Evolutionary conservation across 2,888 invertebrate genomes (phyloP), one percentile per base, ranked within the genome.

Genomic region (Phyllotreta striolata): DNA sequence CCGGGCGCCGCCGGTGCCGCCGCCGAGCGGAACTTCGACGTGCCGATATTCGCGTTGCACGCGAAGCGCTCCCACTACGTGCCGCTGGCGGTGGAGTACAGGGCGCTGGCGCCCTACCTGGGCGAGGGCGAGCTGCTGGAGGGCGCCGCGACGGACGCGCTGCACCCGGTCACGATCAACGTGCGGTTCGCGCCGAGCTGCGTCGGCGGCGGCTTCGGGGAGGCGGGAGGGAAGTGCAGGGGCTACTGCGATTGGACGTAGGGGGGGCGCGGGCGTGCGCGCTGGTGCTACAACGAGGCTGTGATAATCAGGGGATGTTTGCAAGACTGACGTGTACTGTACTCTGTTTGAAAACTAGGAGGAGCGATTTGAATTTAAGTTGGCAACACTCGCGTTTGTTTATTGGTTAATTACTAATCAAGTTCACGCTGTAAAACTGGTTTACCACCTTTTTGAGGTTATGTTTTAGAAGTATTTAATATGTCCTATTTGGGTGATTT

Each of bases 1-100:
- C 4, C 24, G 1, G 24, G 24, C 1, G 24, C 24, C 24, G 24
- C 24, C 24, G 2, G 2, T 4, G 24, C 24, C 52, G 69, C 72
- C 38, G 49, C 70, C 41, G 76, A 77, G 64, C 73, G 73, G 37
- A 81, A 81, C 10, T 84, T 87, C 69, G 85, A 87, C 55, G 90
- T 96, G 54, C 96, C 96, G 0, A 91, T 95, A 41, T 96, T 96
- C 80, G 95, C 94, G 2, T 84, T 96, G 40, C 95, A 96, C 80
- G 87, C 94, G n/a, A 89, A 90, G 68, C 95, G 96, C 43, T 86
- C 89, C 52, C 96, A 91, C 82, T 96, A 96, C 83, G 87, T 96
- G 59, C 96, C 96, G 0, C 82, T 96, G 65, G 91, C 90, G 68
- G 85, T 95, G 57, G 93, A 93, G 72, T 89, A 90, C 74, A 85